Percentiles rank a stretch among this genome's conserved stretches.
Conservation (phyloP, 2,888 invertebrate genomes). For the Pseudococcus viburni region DNA sequence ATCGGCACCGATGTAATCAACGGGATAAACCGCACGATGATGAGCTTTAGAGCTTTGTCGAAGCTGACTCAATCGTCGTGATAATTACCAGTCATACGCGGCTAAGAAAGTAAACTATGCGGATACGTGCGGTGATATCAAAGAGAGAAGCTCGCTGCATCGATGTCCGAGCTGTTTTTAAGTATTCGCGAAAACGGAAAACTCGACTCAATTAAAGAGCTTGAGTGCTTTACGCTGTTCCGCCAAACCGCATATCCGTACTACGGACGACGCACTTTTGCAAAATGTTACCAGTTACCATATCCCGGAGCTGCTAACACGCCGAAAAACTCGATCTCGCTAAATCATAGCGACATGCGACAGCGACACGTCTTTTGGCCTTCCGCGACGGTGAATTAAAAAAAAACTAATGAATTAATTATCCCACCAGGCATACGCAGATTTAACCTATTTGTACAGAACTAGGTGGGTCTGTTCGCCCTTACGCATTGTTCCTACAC, state of each 20-base stretch:
- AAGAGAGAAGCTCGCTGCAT: background rate
- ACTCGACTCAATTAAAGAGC: conserved; percentile 41
- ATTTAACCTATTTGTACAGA: too few relatives aligned
- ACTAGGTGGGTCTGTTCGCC: too few relatives aligned
- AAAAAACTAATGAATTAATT: conserved; percentile 43
- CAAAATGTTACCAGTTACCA: conserved; percentile 38
- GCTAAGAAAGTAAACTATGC: conserved; percentile 12
- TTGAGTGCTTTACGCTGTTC: conserved; percentile 48
- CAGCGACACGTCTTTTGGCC: background rate
- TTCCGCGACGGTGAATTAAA: background rate
- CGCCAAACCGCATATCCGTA: conserved; percentile 28
- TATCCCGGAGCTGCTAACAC: conserved; percentile 40
- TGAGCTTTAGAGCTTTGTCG: background rate
- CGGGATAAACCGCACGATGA: background rate
- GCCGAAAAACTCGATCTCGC: conserved; percentile 26
- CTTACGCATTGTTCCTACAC: too few relatives aligned
- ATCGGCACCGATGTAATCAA: background rate
- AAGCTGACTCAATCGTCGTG: background rate
- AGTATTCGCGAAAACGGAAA: conserved; percentile 42
- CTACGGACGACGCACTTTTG: conserved; percentile 7
- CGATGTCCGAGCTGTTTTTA: conserved; percentile 15
- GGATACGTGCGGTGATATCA: conserved; percentile 8
- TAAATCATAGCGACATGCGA: conserved; percentile 22
- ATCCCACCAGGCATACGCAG: background rate
- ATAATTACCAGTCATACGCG: background rate